Percentiles rank a stretch among this genome's conserved stretches.
Conservation (phyloP, 2,113 vertebrate genomes). For the Hippoglossus stenolepis region DNA sequence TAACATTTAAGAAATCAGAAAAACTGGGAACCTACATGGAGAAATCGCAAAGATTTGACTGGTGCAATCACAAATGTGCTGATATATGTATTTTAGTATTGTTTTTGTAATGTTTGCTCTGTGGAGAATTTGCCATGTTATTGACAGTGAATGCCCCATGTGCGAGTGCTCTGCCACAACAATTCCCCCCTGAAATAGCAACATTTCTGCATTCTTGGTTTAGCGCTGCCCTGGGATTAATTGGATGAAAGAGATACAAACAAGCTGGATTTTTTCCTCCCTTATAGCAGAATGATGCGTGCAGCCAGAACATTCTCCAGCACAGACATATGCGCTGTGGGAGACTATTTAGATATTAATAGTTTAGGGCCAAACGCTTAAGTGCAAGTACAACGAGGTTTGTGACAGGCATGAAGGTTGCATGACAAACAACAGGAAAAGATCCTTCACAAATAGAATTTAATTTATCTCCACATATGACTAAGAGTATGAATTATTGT, state of each 20-base stretch:
- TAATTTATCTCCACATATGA: conserved; percentile 23
- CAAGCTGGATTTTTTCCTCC: too few species aligned
- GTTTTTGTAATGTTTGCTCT: too few species aligned
- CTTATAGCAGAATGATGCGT: neutral
- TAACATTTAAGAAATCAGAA: neutral
- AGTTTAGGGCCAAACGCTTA: conserved; percentile 27
- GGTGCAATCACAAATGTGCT: neutral
- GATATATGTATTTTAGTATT: too few species aligned
- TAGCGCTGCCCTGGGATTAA: too few species aligned
- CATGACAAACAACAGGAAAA: conserved; percentile 16
- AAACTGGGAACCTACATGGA: neutral
- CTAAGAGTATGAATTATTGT: conserved; percentile 42
- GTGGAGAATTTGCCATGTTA: too few species aligned
- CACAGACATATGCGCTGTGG: neutral
- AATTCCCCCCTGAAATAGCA: too few species aligned
- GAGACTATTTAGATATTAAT: conserved; percentile 6
- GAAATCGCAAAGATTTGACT: neutral
- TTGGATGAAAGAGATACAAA: too few species aligned
- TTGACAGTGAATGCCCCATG: too few species aligned
- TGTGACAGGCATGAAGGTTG: neutral
- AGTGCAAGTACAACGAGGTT: neutral
- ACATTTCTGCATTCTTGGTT: too few species aligned
- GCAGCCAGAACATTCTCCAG: neutral
- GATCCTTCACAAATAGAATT: conserved; percentile 26
- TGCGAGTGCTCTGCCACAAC: too few species aligned